phyloP scores from a whole-genome alignment of 2,797 vertebrate genomes.

The Geotrypetes seraphini region DNA sequence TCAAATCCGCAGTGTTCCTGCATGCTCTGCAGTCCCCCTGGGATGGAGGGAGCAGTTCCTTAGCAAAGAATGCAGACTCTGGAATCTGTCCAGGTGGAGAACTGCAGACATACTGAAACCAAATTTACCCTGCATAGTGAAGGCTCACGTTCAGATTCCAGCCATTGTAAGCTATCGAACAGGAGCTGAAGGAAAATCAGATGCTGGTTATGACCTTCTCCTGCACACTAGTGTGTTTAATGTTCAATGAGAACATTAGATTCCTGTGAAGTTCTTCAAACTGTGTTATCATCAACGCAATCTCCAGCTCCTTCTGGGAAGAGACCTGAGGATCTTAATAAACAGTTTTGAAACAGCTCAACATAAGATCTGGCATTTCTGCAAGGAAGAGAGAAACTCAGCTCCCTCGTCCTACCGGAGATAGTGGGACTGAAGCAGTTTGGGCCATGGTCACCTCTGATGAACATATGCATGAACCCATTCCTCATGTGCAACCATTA shows the following conservation, averaged over 20 bases:
- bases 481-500: constrained; percentile 42
- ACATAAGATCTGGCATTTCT: constrained; percentile 28
- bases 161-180: constrained; percentile 45
- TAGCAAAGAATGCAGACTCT: no score
- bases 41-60: no score
- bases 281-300: constrained; percentile 20
- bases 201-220: constrained; percentile 31
- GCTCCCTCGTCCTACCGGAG: constrained; percentile 20
- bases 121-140: not conserved
- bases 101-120: constrained; percentile 4
- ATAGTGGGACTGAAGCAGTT: constrained; percentile 24
- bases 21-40: no score
- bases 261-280: constrained; percentile 29
- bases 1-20: constrained; percentile 1
- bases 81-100: no score
- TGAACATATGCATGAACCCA: constrained; percentile 29
- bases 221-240: constrained; percentile 26
- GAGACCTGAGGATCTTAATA: constrained; percentile 32
- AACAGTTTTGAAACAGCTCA: constrained; percentile 18
- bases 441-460: constrained; percentile 36
- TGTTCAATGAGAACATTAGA: constrained; percentile 40
- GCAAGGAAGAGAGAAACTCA: constrained; percentile 15
- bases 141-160: constrained; percentile 23
- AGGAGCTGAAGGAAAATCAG: not conserved
- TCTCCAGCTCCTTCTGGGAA: constrained; percentile 41